These are phyloP conservation scores for Saguinus midas DNA, from an alignment of 2,113 vertebrate species.

Conservation along the genomic window DNA sequence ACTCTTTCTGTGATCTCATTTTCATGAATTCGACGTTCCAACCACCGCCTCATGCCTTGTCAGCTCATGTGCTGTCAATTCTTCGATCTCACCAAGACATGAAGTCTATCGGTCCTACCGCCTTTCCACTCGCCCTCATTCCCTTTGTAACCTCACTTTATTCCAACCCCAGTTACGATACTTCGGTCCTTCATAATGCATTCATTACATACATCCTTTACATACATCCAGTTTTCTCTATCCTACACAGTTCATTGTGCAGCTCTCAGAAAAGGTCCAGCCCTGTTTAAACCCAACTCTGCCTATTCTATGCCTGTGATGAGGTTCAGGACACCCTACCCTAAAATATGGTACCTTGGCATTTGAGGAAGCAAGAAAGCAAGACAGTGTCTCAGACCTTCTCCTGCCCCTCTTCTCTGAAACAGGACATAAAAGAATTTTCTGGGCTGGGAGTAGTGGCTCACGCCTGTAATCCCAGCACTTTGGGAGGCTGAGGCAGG, in stretches of 20 bases:
- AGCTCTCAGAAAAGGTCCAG: neutral
- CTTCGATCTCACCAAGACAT: neutral
- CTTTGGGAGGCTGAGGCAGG: too few relatives aligned
- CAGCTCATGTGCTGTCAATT: neutral
- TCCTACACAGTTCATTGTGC: neutral
- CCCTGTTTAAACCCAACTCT: neutral
- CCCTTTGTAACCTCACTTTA: neutral
- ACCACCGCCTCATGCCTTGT: neutral
- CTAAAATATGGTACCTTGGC: neutral
- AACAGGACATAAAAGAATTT: neutral
- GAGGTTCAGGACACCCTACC: neutral
- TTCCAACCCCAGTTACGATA: neutral
- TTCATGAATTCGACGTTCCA: neutral
- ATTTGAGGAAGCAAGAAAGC: neutral
- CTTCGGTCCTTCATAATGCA: neutral
- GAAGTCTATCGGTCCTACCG: neutral
- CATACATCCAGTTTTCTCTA: neutral
- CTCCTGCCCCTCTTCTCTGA: accelerated
- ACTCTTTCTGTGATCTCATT: neutral
- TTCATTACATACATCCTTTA: neutral
- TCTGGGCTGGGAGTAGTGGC: neutral
- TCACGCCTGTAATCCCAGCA: too few relatives aligned
- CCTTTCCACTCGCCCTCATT: neutral
- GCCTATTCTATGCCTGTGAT: neutral
- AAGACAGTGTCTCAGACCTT: neutral